These are phyloP conservation scores for Sphaeridia pumilis DNA, from an alignment of 2,888 invertebrate genomes.

Conservation along the genomic window DNA sequence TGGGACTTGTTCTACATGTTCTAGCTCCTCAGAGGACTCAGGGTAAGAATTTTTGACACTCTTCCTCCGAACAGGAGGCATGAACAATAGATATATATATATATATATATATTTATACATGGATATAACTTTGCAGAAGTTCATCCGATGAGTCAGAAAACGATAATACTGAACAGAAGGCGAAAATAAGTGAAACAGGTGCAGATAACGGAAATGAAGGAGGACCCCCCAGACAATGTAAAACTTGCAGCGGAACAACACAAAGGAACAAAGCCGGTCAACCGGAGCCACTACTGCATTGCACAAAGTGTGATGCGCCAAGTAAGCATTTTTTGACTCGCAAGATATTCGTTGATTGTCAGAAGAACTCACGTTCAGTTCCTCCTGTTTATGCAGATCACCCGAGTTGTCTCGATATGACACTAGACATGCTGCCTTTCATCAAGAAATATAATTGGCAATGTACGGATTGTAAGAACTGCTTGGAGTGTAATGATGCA, in stretches of 20 bases:
- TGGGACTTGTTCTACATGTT: conserved; percentile 46
- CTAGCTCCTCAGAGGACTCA: conserved; percentile 37
- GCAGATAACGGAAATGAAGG: too few relatives aligned
- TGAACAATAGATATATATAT: background rate
- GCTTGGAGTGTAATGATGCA: conserved; percentile 68
- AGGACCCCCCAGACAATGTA: conserved; percentile 40
- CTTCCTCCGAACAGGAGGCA: background rate
- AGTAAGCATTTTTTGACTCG: conserved; percentile 20
- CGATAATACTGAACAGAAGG: background rate
- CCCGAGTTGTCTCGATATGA: conserved; percentile 75
- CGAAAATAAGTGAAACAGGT: too few relatives aligned
- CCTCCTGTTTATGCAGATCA: conserved; percentile 51
- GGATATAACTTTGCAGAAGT: background rate
- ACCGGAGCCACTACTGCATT: conserved; percentile 48
- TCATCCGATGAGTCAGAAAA: conserved; percentile 7
- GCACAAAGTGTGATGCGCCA: conserved; percentile 47
- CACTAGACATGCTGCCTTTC: conserved; percentile 66
- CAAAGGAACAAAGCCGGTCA: conserved; percentile 43
- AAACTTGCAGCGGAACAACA: conserved; percentile 43
- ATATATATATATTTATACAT: background rate
- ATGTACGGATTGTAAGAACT: conserved; percentile 85
- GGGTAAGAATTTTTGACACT: conserved; percentile 22
- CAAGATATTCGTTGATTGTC: background rate
- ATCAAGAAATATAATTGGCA: conserved; percentile 83
- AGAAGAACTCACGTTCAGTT: background rate